A percentile compares a stretch with the other conserved stretches of the same genome.
phyloP scores from a whole-genome alignment of 2,113 vertebrate genomes.

The Leucopternis melanops region DNA sequence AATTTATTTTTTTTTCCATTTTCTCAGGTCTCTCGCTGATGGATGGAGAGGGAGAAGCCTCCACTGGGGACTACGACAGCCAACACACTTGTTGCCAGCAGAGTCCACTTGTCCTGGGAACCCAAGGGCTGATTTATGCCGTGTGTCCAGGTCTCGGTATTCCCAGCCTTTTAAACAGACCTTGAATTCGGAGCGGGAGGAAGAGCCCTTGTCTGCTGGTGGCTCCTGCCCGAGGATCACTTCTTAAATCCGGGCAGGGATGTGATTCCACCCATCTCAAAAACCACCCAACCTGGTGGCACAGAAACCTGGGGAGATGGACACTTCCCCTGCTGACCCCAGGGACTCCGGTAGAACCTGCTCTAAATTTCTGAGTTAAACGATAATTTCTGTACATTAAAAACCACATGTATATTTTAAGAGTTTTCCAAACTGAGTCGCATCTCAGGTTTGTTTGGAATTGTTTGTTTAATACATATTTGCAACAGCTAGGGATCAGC shows the following conservation, averaged over 20 bases:
- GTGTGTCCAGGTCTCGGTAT: fast-evolving
- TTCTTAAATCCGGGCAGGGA: not conserved
- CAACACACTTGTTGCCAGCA: not conserved
- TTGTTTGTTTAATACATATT: not conserved
- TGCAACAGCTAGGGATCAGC: not conserved
- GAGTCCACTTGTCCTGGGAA: not conserved
- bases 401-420: not conserved
- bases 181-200: not conserved
- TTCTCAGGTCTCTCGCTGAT: not conserved
- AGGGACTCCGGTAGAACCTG: not conserved
- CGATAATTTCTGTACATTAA: not conserved
- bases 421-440: not conserved
- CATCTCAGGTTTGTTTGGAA: not conserved
- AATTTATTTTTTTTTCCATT: not conserved
- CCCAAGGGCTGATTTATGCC: not conserved
- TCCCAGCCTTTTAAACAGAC: not conserved
- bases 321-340: not conserved
- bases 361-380: not conserved
- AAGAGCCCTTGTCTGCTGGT: not conserved
- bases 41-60: not conserved
- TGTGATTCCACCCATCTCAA: not conserved
- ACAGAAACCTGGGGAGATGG: not conserved
- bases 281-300: not conserved
- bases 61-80: not conserved
- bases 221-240: not conserved